Evolutionary conservation across 2,888 invertebrate genomes (phyloP).

Genomic region (Lasioglossum marginatum): DNA sequence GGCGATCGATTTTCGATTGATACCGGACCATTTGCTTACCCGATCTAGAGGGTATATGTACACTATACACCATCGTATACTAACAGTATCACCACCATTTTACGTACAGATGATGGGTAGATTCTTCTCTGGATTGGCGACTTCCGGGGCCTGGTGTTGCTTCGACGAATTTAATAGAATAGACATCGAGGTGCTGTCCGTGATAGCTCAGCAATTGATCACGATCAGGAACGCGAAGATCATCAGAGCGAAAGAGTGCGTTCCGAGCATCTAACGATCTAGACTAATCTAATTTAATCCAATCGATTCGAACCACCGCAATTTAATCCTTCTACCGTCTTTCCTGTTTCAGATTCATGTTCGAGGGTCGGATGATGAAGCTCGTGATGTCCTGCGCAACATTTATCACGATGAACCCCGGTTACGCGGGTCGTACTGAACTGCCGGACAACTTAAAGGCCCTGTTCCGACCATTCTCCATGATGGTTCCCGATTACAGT

Average conservation of each 20-base stretch:
- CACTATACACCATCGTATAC: no score
- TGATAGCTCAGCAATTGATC: constrained; percentile 95
- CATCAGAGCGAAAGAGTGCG: constrained; percentile 86
- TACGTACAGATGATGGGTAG: constrained; percentile 93
- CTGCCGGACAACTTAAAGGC: constrained; percentile 95
- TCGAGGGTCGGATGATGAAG: constrained; percentile 95
- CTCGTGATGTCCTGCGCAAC: constrained; percentile 92
- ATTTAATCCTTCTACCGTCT: neutral
- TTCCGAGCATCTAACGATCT: constrained; percentile 54
- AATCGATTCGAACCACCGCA: neutral
- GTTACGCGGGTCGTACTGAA: constrained; percentile 95
- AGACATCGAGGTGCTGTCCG: constrained; percentile 95
- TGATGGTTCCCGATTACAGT: constrained; percentile 98
- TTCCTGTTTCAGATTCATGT: constrained; percentile 89
- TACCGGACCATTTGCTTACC: no score
- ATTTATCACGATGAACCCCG: constrained; percentile 97
- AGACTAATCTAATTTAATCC: neutral
- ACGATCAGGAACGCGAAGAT: constrained; percentile 95
- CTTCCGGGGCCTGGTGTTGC: constrained; percentile 96
- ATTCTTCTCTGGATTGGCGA: constrained; percentile 95
- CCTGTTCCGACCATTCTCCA: constrained; percentile 93
- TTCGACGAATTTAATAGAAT: constrained; percentile 97
- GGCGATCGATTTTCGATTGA: no score
- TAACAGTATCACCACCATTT: neutral
- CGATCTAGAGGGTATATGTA: no score